Base-by-base conservation (phyloP, 37 sponge, comb jelly and placozoan genomes). In the Tethya wilhelma region DNA sequence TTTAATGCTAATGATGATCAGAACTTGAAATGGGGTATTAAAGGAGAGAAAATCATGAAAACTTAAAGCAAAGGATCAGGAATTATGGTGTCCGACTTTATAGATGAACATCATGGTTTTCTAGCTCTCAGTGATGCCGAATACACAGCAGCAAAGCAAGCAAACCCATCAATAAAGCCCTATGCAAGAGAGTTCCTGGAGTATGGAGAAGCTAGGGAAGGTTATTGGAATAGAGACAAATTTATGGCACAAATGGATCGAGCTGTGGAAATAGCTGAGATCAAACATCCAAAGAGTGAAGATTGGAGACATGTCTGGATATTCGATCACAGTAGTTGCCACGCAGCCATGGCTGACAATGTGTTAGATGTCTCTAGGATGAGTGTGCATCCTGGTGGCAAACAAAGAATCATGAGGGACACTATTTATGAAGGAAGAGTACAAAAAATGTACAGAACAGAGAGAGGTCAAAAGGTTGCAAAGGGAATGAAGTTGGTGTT, bases 171-270 rank as follows among this genome's bases (percentile, higher is more conserved):
- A n/a, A n/a, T n/a, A n/a, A n/a, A n/a, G n/a, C n/a, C n/a, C n/a
- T 55, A 81, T 45, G 77, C 77, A 17, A 39, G 42, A n/a, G 77
- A 60, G 23, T 60, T 76, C 31, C 39, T 79, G 34, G 87, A 86
- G 44, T 86, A 86, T 73, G 87, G 87, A 37, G 74, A 79, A 38
- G 73, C 41, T 38, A 59, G 44, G 28, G 80, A 86, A 63, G 79
- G 87, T 17, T 86, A 73, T 53, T 86, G 79, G 79, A 86, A 41
- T 8, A 31, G 55, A 7, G 56, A 86, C 11, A 79, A 64, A 66
- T 86, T 71, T 62, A 60, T 85, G 34, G 30, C 26, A 2, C 74
- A 86, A 56, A 64, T 86, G 41, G 43, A 72, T 30, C 17, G 31
- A 40, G 75, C 69, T 32, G 29, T 75, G 9, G 53, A 44, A 37